Percentiles rank a stretch among this genome's conserved stretches.
These are phyloP conservation scores for Ateles fusciceps DNA, from an alignment of 2,797 vertebrate genomes.

Conservation along the genomic window DNA sequence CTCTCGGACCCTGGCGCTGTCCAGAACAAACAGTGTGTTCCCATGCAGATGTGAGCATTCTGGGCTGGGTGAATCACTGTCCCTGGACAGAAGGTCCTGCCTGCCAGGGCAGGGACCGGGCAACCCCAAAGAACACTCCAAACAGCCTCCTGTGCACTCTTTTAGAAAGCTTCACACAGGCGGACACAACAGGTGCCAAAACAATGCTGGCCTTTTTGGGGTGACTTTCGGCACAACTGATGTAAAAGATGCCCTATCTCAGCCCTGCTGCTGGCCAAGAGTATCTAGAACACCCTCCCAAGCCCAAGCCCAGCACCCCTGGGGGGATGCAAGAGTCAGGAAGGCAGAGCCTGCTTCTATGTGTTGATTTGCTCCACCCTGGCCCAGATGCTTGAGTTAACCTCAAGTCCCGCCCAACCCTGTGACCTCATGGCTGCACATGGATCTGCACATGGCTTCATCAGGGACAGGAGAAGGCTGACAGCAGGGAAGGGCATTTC, in stretches of 20 bases:
- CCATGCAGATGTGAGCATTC: constrained; percentile 52
- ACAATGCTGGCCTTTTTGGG: constrained; percentile 23
- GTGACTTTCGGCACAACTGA: neutral
- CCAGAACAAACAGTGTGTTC: constrained; percentile 73
- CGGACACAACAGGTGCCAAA: constrained; percentile 60
- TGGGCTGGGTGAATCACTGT: constrained; percentile 67
- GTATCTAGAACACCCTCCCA: constrained; percentile 7
- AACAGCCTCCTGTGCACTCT: neutral
- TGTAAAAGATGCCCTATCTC: neutral
- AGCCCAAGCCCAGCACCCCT: neutral
- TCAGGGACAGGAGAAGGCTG: neutral
- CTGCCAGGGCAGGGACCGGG: constrained; percentile 20
- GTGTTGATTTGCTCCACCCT: neutral
- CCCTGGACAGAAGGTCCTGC: constrained; percentile 43
- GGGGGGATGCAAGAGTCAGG: neutral
- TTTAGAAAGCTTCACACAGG: neutral
- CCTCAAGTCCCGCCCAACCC: neutral
- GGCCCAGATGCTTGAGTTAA: neutral
- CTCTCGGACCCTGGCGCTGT: neutral
- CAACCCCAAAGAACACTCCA: constrained; percentile 42
- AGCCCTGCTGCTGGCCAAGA: neutral
- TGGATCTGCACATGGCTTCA: neutral
- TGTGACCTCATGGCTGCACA: neutral
- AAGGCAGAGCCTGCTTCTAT: constrained; percentile 4
- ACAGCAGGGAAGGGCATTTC: neutral